Conservation (phyloP, 2,797 vertebrate genomes). For the Astyanax mexicanus region DNA sequence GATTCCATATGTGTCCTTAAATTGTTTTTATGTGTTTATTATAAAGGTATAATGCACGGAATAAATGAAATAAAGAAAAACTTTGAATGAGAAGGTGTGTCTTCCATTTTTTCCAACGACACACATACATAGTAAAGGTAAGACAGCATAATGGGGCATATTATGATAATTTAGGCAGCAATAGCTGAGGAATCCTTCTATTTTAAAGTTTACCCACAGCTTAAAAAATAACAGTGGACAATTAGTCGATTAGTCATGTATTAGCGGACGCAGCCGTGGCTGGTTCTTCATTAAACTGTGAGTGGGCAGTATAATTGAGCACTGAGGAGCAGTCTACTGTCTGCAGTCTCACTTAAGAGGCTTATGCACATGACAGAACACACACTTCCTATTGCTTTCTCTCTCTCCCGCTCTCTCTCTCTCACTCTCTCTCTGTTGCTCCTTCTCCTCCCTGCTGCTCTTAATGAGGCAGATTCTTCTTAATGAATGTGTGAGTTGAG, state of each 20-base stretch:
- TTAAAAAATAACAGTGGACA: slow-evolving; percentile 42
- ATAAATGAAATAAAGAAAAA: no score
- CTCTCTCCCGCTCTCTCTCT: slow-evolving; percentile 18
- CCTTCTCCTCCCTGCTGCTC: background rate
- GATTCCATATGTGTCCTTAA: no score
- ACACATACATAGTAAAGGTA: no score
- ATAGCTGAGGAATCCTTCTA: background rate
- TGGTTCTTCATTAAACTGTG: slow-evolving; percentile 49
- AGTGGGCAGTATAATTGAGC: slow-evolving; percentile 44
- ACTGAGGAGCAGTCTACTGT: slow-evolving; percentile 19
- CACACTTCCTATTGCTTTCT: background rate
- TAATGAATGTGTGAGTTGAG: slow-evolving; percentile 7
- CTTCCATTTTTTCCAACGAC: no score
- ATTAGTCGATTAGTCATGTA: slow-evolving; percentile 57
- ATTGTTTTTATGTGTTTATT: no score
- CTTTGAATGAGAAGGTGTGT: no score
- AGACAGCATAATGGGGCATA: no score
- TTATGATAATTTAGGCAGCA: no score
- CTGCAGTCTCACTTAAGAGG: slow-evolving; percentile 35
- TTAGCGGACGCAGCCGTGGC: slow-evolving; percentile 40
- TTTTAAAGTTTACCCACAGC: slow-evolving; percentile 11
- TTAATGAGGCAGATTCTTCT: slow-evolving; percentile 40
- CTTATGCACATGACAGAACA: slow-evolving; percentile 12
- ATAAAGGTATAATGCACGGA: no score
- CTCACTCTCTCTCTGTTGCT: slow-evolving; percentile 7